phyloP scores from a whole-genome alignment of 1,140 invertebrate species.

The Drosophila parvula region DNA sequence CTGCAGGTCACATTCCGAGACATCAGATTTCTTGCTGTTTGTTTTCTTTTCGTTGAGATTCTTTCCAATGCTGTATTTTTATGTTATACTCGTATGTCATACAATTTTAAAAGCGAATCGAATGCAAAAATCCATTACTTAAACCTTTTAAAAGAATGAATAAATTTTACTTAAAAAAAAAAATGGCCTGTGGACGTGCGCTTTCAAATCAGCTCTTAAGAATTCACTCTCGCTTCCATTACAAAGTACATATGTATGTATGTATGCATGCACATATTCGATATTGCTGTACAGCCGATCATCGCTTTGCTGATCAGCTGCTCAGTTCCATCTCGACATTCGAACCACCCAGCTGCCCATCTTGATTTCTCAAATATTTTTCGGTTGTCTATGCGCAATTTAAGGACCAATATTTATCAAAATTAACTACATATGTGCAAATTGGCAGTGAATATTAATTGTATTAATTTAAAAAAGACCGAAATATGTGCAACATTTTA shows the following conservation, averaged over 20 bases:
- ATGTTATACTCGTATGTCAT: too few relatives aligned
- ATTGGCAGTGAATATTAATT: conserved; percentile 3
- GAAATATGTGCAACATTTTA: conserved; percentile 44
- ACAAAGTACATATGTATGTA: conserved; percentile 1
- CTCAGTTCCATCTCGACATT: conserved; percentile 31
- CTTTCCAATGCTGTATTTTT: too few relatives aligned
- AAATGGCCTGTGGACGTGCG: not conserved
- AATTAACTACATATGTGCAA: conserved; percentile 24
- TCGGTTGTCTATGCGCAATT: conserved; percentile 4
- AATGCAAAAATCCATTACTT: too few relatives aligned
- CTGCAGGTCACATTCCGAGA: too few relatives aligned
- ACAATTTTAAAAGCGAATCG: too few relatives aligned
- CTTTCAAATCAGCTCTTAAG: not conserved
- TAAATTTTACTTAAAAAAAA: not conserved
- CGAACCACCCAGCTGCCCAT: conserved; percentile 6
- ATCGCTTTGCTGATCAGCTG: conserved; percentile 23
- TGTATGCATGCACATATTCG: too few relatives aligned
- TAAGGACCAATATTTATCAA: not conserved
- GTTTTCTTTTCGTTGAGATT: too few relatives aligned
- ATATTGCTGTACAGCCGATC: not conserved
- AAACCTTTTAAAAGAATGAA: not conserved
- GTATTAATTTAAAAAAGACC: conserved; percentile 39
- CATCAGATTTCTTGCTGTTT: too few relatives aligned
- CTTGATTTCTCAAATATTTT: conserved; percentile 9
- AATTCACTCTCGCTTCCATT: conserved; percentile 4